These are phyloP conservation scores for Atherinomorus stipes DNA, from an alignment of 2,113 vertebrate genomes.

Conservation along the genomic window DNA sequence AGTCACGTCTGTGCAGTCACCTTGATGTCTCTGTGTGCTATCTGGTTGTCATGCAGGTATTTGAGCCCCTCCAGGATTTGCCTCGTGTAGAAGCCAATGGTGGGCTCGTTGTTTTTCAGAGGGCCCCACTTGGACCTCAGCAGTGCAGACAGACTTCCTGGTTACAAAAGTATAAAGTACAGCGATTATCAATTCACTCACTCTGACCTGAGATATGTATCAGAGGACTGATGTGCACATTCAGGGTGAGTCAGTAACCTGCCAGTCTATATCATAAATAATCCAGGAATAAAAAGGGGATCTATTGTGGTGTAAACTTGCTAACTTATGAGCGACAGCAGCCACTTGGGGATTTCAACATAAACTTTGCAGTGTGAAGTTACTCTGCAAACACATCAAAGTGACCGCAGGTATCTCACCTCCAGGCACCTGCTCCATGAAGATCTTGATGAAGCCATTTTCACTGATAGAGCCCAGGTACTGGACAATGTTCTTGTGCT, in stretches of 20 bases:
- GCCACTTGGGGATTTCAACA: background rate
- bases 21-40: conserved; percentile 98
- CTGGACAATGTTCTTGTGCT: conserved; percentile 99
- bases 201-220: conserved; percentile 10
- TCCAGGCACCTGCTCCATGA: conserved; percentile 99
- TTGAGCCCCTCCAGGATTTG: conserved; percentile 98
- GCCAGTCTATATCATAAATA: too few relatives aligned
- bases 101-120: conserved; percentile 96
- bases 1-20: conserved; percentile 64
- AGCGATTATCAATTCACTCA: background rate
- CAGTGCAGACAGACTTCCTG: conserved; percentile 97
- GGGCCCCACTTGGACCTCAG: conserved; percentile 98
- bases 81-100: conserved; percentile 98
- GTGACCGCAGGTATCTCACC: conserved; percentile 83
- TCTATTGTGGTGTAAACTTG: background rate
- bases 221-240: background rate
- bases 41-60: conserved; percentile 98
- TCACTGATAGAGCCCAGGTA: conserved; percentile 98
- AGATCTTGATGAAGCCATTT: conserved; percentile 98
- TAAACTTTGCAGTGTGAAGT: background rate
- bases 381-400: background rate
- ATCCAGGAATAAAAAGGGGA: too few relatives aligned
- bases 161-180: conserved; percentile 27
- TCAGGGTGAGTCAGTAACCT: background rate
- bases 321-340: background rate